phyloP scores from a whole-genome alignment of 2,797 vertebrate species.

The Adrianichthys oophorus region DNA sequence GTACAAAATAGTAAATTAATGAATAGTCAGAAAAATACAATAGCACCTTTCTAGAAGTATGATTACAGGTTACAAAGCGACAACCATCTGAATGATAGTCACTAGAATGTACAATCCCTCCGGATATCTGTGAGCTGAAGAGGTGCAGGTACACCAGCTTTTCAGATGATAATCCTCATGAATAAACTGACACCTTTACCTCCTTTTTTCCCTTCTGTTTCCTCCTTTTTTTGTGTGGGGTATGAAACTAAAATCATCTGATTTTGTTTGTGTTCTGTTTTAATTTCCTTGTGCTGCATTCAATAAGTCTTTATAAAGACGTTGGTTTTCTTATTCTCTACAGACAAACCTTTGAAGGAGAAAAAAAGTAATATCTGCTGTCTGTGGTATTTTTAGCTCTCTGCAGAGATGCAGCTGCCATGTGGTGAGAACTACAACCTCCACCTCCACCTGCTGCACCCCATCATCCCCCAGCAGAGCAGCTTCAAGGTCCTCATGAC shows the following conservation, averaged over 20 bases:
- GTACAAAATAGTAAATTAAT: no score
- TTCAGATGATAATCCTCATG: conserved; percentile 52
- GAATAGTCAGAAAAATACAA: no score
- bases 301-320: no score
- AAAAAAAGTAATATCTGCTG: neutral
- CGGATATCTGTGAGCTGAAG: conserved; percentile 48
- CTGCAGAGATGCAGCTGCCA: conserved; percentile 80
- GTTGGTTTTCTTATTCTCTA: neutral
- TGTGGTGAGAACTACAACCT: conserved; percentile 86
- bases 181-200: conserved; percentile 44
- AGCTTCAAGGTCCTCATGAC: conserved; percentile 91
- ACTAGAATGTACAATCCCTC: neutral
- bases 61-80: no score
- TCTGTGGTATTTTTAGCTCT: conserved; percentile 75
- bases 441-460: conserved; percentile 84
- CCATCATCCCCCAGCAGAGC: conserved; percentile 88
- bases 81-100: no score
- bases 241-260: no score
- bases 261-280: no score
- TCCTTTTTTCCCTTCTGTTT: neutral
- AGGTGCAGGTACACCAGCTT: conserved; percentile 56
- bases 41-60: no score
- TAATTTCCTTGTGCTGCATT: no score
- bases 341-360: neutral
- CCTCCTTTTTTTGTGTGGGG: conserved; percentile 2